Evolutionary conservation across 2,888 invertebrate species (phyloP).

Genomic region (Lithophane socia): DNA sequence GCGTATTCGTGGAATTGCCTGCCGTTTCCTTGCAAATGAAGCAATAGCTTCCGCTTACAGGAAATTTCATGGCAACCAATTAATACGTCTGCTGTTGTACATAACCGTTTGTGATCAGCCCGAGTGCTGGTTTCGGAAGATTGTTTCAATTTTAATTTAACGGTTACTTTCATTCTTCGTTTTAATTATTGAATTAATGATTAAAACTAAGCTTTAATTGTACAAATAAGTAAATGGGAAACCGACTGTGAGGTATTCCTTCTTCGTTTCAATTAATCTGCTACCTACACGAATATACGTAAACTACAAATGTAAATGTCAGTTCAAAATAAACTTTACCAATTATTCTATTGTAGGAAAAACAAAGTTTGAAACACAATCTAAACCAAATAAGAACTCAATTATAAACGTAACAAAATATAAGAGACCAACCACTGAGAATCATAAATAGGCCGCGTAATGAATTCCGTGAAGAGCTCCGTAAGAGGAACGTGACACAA

Average conservation of each 20-base stretch:
- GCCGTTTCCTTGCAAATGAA: slow-evolving; percentile 81
- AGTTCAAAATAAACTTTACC: slow-evolving; percentile 1
- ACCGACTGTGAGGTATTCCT: background rate
- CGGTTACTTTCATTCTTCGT: background rate
- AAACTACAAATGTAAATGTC: slow-evolving; percentile 19
- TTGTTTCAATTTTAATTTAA: slow-evolving; percentile 11
- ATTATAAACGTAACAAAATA: slow-evolving; percentile 72
- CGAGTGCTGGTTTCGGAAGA: slow-evolving; percentile 5
- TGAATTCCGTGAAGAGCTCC: slow-evolving; percentile 78
- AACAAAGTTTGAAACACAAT: slow-evolving; percentile 30
- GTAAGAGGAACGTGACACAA: slow-evolving; percentile 80
- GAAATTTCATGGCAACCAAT: slow-evolving; percentile 65
- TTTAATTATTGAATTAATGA: slow-evolving; percentile 4
- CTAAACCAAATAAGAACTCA: slow-evolving; percentile 63
- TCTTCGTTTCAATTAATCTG: background rate
- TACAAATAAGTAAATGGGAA: background rate
- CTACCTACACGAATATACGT: background rate
- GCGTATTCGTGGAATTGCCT: slow-evolving; percentile 68
- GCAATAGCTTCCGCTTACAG: slow-evolving; percentile 70
- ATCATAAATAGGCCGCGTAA: slow-evolving; percentile 76
- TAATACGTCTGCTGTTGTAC: slow-evolving; percentile 39
- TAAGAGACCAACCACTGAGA: slow-evolving; percentile 67
- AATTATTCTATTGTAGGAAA: slow-evolving; percentile 14
- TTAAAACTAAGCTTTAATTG: background rate
- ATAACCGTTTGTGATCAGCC: slow-evolving; percentile 29